Conservation (phyloP, 2,113 vertebrate species). For the Chascanopsetta lugubris region DNA sequence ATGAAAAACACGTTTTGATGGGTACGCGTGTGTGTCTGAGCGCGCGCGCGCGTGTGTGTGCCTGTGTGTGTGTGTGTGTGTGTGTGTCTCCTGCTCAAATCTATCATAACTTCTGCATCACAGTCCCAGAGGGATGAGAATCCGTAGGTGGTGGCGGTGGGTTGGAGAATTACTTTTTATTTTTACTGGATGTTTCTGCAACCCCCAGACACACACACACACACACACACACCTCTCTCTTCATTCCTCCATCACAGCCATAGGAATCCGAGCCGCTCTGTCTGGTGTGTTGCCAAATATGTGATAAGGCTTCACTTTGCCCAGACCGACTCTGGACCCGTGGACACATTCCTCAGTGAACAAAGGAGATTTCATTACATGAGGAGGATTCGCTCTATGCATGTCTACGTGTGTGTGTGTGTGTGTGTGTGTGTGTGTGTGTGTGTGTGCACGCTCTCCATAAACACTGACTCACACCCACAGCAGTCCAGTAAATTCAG, state of each 20-base stretch:
- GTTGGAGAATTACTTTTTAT: neutral
- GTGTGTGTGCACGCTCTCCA: neutral
- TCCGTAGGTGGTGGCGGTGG: neutral
- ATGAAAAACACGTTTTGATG: too few relatives aligned
- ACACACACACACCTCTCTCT: too few relatives aligned
- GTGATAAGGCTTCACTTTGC: constrained; percentile 39
- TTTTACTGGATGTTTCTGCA: neutral
- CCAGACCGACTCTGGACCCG: constrained; percentile 39
- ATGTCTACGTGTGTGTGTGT: too few relatives aligned
- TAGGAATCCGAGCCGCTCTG: constrained; percentile 12
- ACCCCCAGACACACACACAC: constrained; percentile 11
- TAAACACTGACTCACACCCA: too few relatives aligned
- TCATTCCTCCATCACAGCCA: constrained; percentile 11
- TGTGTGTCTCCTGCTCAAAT: constrained; percentile 46
- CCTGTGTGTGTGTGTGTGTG: constrained; percentile 3
- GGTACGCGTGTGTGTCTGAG: too few relatives aligned
- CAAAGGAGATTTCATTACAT: constrained; percentile 47
- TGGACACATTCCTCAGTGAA: constrained; percentile 52
- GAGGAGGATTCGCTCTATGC: neutral
- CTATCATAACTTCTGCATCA: constrained; percentile 51
- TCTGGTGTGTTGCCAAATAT: constrained; percentile 54
- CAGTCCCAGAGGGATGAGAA: constrained; percentile 23
- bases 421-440: neutral
- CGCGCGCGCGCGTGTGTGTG: too few relatives aligned
- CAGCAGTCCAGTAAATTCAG: constrained; percentile 5